A percentile compares a stretch with the other conserved stretches of the same genome.
Conservation (phyloP, 2,797 vertebrate genomes). For the Pseudopleuronectes americanus region DNA sequence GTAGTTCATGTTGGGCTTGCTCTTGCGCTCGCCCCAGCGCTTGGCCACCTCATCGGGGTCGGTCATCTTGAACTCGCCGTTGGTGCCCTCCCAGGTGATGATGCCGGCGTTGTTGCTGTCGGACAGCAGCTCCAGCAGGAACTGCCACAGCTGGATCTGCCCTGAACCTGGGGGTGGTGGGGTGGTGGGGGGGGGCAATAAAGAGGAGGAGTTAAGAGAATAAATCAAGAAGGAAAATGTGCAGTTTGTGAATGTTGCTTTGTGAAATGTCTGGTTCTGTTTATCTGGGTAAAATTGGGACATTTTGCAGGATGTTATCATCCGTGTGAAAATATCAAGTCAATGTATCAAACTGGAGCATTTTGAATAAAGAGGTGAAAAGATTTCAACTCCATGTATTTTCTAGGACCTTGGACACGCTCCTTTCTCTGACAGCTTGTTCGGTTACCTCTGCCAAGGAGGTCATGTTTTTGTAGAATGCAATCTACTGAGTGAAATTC, state of each 20-base stretch:
- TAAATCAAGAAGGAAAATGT: background rate
- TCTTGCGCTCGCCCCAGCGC: slow-evolving; percentile 89
- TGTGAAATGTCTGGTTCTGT: background rate
- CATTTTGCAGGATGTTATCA: background rate
- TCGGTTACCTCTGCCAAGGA: background rate
- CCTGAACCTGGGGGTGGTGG: slow-evolving; percentile 79
- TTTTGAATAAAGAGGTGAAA: background rate
- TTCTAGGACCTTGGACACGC: slow-evolving; percentile 33
- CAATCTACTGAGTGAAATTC: too few species aligned
- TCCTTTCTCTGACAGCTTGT: background rate
- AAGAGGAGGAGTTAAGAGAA: background rate
- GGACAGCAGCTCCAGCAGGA: slow-evolving; percentile 87
- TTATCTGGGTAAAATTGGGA: background rate
- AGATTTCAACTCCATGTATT: background rate
- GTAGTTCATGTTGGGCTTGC: slow-evolving; percentile 99
- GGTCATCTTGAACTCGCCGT: slow-evolving; percentile 90
- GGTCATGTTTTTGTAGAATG: too few species aligned
- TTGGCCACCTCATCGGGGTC: slow-evolving; percentile 90
- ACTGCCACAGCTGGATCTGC: slow-evolving; percentile 92
- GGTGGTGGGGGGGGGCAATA: background rate
- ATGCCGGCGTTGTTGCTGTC: slow-evolving; percentile 84
- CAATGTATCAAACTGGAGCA: background rate
- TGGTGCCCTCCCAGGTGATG: slow-evolving; percentile 89
- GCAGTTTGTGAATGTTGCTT: background rate
- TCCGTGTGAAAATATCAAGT: background rate